Conservation (phyloP, 2,888 invertebrate species). For the Drosophila paramelanica region DNA sequence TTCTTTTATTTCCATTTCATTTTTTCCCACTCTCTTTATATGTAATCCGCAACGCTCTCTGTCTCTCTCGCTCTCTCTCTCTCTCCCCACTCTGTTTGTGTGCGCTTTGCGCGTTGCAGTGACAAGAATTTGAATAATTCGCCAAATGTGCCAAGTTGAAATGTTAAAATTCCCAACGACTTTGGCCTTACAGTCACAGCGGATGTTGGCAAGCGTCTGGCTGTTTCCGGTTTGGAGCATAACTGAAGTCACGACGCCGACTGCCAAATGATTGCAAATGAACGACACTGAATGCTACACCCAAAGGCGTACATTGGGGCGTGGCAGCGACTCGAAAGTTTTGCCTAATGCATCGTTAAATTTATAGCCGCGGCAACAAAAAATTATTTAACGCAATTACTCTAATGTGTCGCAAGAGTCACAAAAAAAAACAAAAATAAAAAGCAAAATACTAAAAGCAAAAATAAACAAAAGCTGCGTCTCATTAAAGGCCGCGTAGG, state of each 20-base stretch:
- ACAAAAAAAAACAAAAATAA: conserved; percentile 10
- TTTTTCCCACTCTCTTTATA: conserved; percentile 32
- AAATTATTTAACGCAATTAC: conserved; percentile 73
- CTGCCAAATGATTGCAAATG: conserved; percentile 81
- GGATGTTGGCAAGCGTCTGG: conserved; percentile 74
- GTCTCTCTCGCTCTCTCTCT: conserved; percentile 17
- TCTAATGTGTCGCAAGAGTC: conserved; percentile 68
- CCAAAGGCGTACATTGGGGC: neutral
- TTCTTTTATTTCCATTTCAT: conserved; percentile 51
- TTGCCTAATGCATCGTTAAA: conserved; percentile 74
- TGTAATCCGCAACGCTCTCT: neutral
- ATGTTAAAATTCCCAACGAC: conserved; percentile 75
- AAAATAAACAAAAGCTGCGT: conserved; percentile 30
- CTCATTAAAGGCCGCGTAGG: conserved; percentile 32
- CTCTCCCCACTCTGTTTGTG: neutral
- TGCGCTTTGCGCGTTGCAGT: conserved; percentile 61
- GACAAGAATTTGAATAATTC: conserved; percentile 81
- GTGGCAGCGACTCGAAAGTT: conserved; percentile 36
- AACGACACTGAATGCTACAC: conserved; percentile 53
- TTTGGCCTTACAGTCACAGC: conserved; percentile 34
- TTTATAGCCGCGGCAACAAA: conserved; percentile 62
- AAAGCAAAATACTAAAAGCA: neutral
- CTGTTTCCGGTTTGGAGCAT: conserved; percentile 68
- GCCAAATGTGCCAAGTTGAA: conserved; percentile 81
- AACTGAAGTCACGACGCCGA: conserved; percentile 70